phyloP scores from a whole-genome alignment of 2,888 invertebrate genomes.

The Oxyscelio sp. region DNA sequence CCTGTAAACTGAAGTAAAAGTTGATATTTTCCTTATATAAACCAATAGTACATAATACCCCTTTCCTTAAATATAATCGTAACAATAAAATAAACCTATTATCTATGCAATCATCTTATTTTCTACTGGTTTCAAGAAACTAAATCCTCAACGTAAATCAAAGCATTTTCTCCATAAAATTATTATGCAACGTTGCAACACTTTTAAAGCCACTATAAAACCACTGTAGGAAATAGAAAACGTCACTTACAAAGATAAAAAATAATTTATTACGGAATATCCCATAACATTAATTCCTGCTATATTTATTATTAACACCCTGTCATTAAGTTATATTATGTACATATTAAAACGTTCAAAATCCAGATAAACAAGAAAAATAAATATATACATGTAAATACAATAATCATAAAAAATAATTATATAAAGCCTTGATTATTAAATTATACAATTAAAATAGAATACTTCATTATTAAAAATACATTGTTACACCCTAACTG shows the following conservation, averaged over 20 bases:
- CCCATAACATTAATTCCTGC: too few relatives aligned
- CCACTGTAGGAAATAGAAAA: neutral
- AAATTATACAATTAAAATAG: too few relatives aligned
- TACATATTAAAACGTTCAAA: too few relatives aligned
- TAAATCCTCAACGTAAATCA: constrained; percentile 24
- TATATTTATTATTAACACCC: too few relatives aligned
- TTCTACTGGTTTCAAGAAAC: constrained; percentile 16
- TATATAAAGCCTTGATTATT: too few relatives aligned
- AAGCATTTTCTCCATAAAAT: constrained; percentile 29
- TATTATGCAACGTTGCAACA: constrained; percentile 16
- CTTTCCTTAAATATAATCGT: neutral
- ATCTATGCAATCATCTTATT: constrained; percentile 43
- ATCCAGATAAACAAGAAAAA: too few relatives aligned
- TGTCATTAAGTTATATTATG: too few relatives aligned
- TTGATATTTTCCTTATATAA: neutral
- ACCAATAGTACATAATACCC: neutral
- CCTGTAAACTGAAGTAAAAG: neutral
- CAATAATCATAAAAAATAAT: too few relatives aligned
- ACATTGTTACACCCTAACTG: too few relatives aligned
- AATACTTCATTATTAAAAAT: too few relatives aligned
- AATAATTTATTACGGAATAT: neutral
- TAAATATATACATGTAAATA: too few relatives aligned
- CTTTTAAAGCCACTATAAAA: constrained; percentile 4
- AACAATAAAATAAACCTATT: constrained; percentile 35
- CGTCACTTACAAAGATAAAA: neutral